Evolutionary conservation across 2,888 invertebrate species (phyloP), one percentile per base, ranked within the genome.

Genomic region (Smittia sp.): DNA sequence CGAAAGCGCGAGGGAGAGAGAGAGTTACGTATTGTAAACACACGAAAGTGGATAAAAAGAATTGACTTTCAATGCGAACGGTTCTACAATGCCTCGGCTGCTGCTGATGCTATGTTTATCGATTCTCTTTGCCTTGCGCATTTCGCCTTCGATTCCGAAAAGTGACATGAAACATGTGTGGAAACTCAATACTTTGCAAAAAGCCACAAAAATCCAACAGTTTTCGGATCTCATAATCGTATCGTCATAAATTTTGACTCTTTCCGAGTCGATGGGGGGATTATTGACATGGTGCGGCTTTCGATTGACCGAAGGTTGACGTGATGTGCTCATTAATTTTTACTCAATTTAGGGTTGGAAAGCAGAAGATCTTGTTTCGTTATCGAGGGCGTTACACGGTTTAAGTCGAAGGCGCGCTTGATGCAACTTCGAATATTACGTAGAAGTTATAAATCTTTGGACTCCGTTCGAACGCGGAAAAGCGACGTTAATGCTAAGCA

Each of bases 101-200:
- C 18, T 58, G 58, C 58, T 58, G 66, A 41, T 41, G 41, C 41
- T 22, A 46, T 67, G 22, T 67, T 41, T 67, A 67, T 67, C 24
- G 67, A 67, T 41, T 39, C n/a, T 22, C 20, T 41, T 32, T 24
- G n/a, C 38, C 15, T 32, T 22, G 32, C 32, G 32, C 15, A 6
- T 66, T 66, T 15, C 20, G 22, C 58, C 25, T 39, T 69, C 39
- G 69, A 52, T 52, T 52, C 52, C 52, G 25, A 69, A 69, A 58
- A 58, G 32, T 69, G 69, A 69, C 52, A 69, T 52, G 69, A 69
- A 69, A 52, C 69, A 69, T 69, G 54, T 69, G 69, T 69, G 27
- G 69, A 52, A 54, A 69, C 52, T 69, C 54, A 68, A 52, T 69
- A 52, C 52, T 69, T 32, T 52, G 58, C 58, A 7, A 20, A 52